Evolutionary conservation across 2,888 invertebrate species (phyloP), one percentile per base, ranked within the genome.

Genomic region (Synanthedon formicaeformis): DNA sequence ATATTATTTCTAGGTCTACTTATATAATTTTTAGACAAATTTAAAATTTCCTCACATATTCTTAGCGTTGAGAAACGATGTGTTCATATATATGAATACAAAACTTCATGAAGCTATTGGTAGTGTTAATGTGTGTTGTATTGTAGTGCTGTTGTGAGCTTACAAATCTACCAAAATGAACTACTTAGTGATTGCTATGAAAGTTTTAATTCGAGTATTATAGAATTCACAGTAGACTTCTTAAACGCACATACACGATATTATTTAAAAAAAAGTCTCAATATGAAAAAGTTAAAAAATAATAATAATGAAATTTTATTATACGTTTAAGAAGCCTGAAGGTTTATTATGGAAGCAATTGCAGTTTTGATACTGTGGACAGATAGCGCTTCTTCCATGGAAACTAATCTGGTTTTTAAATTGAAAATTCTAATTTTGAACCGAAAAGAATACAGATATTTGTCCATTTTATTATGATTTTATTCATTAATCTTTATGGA

Each of bases 81-180:
- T 45, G 11, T 12, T 45, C 45, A 45, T 6, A 45, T 8, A 45
- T 6, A 45, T 8, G 2, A n/a, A 12, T 45, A 23, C 18, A 16
- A 18, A 51, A 51, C 51, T 51, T 51, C 51, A 51, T 51, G 51
- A 45, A 51, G 41, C 51, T 41, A 45, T 51, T 13, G 12, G 12
- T 14, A n/a, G 45, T 51, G 51, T 41, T 16, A 40, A 14, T 51
- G 11, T 13, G 41, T 51, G n/a, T 51, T 12, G 6, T 12, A 12
- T 51, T 41, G 16, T 18, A 16, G 13, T 14, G 41, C 40, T 14
- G 16, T 40, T 40, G 40, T 40, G n/a, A 13, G 14, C 34, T 48
- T 52, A 48, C 52, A 48, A 48, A 52, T 27, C 11, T 13, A 45
- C 8, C 45, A 13, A n/a, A 45, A 13, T 45, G 5, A 45, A 45